These are phyloP conservation scores for Silvanus unidentatus DNA, from an alignment of 2,888 invertebrate species.

Conservation along the genomic window DNA sequence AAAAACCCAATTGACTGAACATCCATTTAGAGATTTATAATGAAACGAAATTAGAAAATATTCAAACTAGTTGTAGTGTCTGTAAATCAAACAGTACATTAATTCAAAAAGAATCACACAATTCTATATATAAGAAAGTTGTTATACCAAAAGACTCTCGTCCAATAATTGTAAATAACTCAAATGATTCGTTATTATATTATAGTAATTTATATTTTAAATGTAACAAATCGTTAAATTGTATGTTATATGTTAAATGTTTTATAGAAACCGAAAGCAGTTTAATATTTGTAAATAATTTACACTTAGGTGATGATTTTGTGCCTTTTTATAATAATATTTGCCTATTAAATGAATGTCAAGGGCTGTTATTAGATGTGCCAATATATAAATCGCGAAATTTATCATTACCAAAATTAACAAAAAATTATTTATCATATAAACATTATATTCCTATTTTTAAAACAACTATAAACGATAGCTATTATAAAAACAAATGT, in stretches of 20 bases:
- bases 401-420: background rate
- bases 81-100: too few relatives aligned
- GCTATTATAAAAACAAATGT: background rate
- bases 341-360: too few relatives aligned
- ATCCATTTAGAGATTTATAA: conserved; percentile 24
- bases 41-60: conserved; percentile 9
- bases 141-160: too few relatives aligned
- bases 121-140: too few relatives aligned
- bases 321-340: conserved; percentile 25
- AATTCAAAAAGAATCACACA: background rate
- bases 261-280: too few relatives aligned
- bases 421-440: background rate
- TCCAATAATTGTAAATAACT: too few relatives aligned
- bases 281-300: too few relatives aligned
- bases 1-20: conserved; percentile 44
- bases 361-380: too few relatives aligned
- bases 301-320: conserved; percentile 10
- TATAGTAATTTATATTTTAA: conserved; percentile 37
- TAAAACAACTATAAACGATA: background rate
- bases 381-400: too few relatives aligned
- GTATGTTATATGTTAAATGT: background rate
- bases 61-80: background rate
- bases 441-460: conserved; percentile 14
- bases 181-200: background rate
- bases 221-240: conserved; percentile 25